Base-by-base conservation (phyloP, 1,140 invertebrate species). In the Drosophila athabasca region DNA sequence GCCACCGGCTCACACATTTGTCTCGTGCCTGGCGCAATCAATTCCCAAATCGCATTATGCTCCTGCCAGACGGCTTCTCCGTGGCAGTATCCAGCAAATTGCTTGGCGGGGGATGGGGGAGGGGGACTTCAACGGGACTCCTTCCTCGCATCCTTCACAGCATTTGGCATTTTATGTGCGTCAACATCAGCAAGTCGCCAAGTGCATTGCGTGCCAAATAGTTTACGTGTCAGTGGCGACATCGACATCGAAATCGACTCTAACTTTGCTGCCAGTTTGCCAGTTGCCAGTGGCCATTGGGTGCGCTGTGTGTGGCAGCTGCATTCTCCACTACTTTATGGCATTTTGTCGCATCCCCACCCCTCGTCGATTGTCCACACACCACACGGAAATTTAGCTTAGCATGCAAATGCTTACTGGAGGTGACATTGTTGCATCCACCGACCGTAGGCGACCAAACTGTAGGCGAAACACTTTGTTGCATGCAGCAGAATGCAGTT, bases 11-110 rank as follows among this genome's bases (percentile, higher is more conserved):
- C 46, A 59, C 73, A 70, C 58, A 81, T 80, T 80, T 74, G 74
- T 79, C 83, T 76, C 71, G 66, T 88, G 83, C 69, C 74, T 81
- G 70, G 68, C 54, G 70, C 74, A 87, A 88, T 87, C 82, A 87
- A 87, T 88, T 85, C 82, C 81, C 82, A 82, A 87, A 85, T 85
- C 82, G 78, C 78, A 87, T 87, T 87, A 85, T 81, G 74, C 69
- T 39, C 3, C 41, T 51, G 6, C 13, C 17, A 8, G 54, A 69
- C 35, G 35, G 61, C 62, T 49, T 44, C 54, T 45, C 31, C 41
- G 46, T 39, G 48, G 11, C 53, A 4, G 59, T 52, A 24, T 24
- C 62, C 45, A 44, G 75, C 65, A 81, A 87, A 85, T 85, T 85
- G 80, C 80, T 85, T 85, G 64, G 71, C 68, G 15, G 29, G 39